Conservation (phyloP, 2,888 invertebrate genomes). For the Tanytarsus gracilentus region DNA sequence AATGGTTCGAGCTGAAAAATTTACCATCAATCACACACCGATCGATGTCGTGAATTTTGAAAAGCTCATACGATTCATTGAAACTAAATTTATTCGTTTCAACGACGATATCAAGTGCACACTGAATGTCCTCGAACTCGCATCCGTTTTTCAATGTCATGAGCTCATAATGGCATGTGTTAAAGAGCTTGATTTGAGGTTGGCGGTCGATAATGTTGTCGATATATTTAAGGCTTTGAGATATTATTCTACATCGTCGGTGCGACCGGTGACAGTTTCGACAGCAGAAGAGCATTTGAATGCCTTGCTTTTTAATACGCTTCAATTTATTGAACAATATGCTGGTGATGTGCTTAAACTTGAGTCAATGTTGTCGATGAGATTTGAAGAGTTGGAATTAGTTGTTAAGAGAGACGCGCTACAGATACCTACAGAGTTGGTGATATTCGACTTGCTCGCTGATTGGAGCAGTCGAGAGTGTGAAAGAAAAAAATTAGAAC, state of each 20-base stretch:
- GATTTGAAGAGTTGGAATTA: slow-evolving; percentile 43
- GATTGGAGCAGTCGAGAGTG: slow-evolving; percentile 43
- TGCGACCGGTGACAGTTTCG: slow-evolving; percentile 40
- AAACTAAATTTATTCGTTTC: slow-evolving; percentile 42
- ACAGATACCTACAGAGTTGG: slow-evolving; percentile 40
- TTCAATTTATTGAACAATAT: slow-evolving; percentile 43
- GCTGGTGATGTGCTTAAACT: slow-evolving; percentile 40
- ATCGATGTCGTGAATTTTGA: slow-evolving; percentile 24
- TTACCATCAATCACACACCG: slow-evolving; percentile 16
- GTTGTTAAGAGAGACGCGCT: slow-evolving; percentile 41
- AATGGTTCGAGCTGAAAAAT: slow-evolving; percentile 11
- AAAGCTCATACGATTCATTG: slow-evolving; percentile 36
- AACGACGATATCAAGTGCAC: slow-evolving; percentile 41
- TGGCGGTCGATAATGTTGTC: slow-evolving; percentile 40
- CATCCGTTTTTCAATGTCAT: slow-evolving; percentile 43
- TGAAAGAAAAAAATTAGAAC: slow-evolving; percentile 39
- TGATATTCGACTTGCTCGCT: slow-evolving; percentile 41
- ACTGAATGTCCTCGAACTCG: slow-evolving; percentile 40
- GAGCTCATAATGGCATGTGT: slow-evolving; percentile 43
- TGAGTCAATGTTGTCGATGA: slow-evolving; percentile 37
- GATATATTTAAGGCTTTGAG: slow-evolving; percentile 42
- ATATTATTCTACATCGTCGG: slow-evolving; percentile 41
- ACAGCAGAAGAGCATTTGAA: slow-evolving; percentile 42
- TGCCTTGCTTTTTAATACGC: slow-evolving; percentile 40
- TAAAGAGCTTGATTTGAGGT: slow-evolving; percentile 41